Conservation (phyloP, 23 tunicate species). For the Halocynthia roretzi region DNA sequence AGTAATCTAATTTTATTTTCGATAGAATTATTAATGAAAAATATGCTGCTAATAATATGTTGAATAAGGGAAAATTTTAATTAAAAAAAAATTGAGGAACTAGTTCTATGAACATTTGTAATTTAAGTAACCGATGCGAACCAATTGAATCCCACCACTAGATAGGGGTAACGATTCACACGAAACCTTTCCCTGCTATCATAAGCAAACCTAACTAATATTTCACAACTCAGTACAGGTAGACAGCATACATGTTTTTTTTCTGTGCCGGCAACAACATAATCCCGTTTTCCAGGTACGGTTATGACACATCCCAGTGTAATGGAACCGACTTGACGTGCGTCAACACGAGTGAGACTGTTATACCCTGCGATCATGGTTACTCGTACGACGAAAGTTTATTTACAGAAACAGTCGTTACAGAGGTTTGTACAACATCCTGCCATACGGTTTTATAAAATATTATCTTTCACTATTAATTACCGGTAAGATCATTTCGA, state of each 20-base stretch:
- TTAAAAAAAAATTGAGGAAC: too few relatives aligned
- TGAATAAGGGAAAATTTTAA: too few relatives aligned
- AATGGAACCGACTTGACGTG: conserved; percentile 2
- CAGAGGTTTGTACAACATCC: neutral
- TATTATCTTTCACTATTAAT: too few relatives aligned
- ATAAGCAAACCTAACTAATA: neutral
- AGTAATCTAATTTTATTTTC: neutral
- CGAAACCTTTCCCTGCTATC: neutral
- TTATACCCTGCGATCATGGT: neutral
- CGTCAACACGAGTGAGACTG: neutral
- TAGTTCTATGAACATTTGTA: too few relatives aligned
- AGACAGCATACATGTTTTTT: too few relatives aligned
- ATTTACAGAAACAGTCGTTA: neutral
- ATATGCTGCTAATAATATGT: too few relatives aligned
- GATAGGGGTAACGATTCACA: too few relatives aligned
- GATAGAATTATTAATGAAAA: too few relatives aligned
- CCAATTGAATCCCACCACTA: neutral
- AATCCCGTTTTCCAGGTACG: neutral
- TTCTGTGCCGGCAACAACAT: neutral
- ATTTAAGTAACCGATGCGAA: neutral
- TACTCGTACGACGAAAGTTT: neutral
- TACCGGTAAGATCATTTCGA: neutral
- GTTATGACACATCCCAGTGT: neutral
- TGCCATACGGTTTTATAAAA: too few relatives aligned
- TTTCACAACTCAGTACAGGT: too few relatives aligned